Evolutionary conservation across 2,113 vertebrate species (phyloP), one percentile per base, ranked within the genome.

Genomic region (Lamprologus tigripictilis): DNA sequence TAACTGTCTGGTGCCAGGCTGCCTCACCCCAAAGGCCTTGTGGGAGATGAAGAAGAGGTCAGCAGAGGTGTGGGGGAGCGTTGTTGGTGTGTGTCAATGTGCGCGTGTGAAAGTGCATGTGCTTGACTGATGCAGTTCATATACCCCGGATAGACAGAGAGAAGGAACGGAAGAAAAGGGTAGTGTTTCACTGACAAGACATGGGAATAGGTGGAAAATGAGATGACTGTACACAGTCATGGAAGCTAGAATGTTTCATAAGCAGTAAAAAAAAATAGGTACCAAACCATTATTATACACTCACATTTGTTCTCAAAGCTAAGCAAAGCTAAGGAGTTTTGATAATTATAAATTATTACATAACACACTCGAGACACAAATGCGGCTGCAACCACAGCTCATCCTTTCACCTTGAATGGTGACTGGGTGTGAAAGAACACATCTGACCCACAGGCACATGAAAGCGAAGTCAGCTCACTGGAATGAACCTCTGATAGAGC

Each of bases 1-100:
- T 96, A 96, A 96, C 95, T 96, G 96, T 96, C 95, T 96, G 96
- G 96, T 97, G 96, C 96, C 96, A 96, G 90, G 94, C 96, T 95
- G 94, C 96, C 94, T 96, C 89, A 90, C 95, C 95, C 94, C 92
- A 89, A 78, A 93, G 93, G 95, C 94, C 94, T 96, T 92, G 84
- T 93, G 94, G 94, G 95, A 95, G 95, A 96, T 94, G 96, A 95
- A 94, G 91, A 92, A 87, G 95, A 94, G 94, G 96, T 96, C 95
- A 95, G 82, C 54, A 61, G 88, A 93, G 83, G 95, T 85, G 83
- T 84, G 71, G 47, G 31, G 68, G 83, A 35, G 71, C n/a, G n/a
- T 63, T 55, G 49, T 31, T 55, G 31, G 31, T 53, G 47, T 61
- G 76, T 57, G 47, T 40, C 45, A 42, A 37, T 57, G 47, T 55